Evolutionary conservation across 1,140 invertebrate genomes (phyloP), one percentile per base, ranked within the genome.

Genomic region (Zaprionus lachaisei): DNA sequence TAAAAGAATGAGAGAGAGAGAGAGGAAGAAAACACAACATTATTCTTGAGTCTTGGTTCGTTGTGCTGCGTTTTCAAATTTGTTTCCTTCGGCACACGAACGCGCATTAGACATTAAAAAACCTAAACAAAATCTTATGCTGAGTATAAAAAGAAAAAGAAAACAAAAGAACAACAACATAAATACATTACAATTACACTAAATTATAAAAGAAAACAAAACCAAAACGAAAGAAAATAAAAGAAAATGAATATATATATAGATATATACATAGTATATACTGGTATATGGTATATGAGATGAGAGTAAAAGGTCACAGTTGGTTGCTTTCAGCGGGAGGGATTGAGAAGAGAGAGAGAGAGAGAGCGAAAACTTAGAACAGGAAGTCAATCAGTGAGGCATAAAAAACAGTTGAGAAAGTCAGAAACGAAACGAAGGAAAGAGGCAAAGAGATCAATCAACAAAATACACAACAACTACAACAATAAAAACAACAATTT

Each of bases 121-220:
- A 66, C 83, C 81, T 89, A 89, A 83, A 84, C 66, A 81, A 87
- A 89, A 90, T 89, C 85, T 89, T 89, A 89, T 89, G 84, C 84
- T 84, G 85, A 89, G 85, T 81, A 85, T 84, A 84, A 89, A 81
- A 83, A 80, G 51, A 78, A 38, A 38, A 58, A 5, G 14, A 64
- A 62, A 63, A 71, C 28, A 63, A 87, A 87, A 87, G 63, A 74
- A 82, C 77, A 63, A 49, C 47, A 63, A 20, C 49, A 89, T 84
- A 84, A 81, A 79, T 90, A 89, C 83, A 84, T 66, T 69, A 73
- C 56, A 73, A 77, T 71, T 71, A 76, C 78, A 78, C 78, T 79
- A 82, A 83, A 85, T 67, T 67, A 75, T 76, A 72, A 70, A 80
- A 63, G 22, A 24, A 72, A 74, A 66, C 57, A 64, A 68, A 31